Evolutionary conservation across 2,888 invertebrate genomes (phyloP).

Genomic region (Orchesellides sinensis): DNA sequence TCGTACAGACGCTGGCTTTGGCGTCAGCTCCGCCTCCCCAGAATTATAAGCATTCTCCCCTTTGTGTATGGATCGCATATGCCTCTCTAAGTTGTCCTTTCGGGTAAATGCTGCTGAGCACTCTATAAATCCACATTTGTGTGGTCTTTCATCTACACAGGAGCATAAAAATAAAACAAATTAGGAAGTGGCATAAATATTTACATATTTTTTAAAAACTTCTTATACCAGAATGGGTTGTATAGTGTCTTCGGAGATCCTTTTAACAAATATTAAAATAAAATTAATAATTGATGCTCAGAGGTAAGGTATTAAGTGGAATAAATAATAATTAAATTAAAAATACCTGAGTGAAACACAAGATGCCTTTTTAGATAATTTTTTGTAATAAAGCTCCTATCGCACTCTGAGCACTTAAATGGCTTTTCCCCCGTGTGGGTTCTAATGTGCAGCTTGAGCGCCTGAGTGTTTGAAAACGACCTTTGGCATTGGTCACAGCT

Average conservation of each 20-base stretch:
- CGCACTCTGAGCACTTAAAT: conserved; percentile 47
- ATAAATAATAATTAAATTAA: background rate
- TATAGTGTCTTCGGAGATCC: conserved; percentile 84
- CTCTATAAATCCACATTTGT: background rate
- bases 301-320: background rate
- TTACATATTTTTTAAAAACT: background rate
- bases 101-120: conserved; percentile 82
- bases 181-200: background rate
- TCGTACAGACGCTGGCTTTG: too few relatives aligned
- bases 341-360: conserved; percentile 79
- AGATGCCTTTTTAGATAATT: conserved; percentile 85
- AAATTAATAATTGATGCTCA: conserved; percentile 79
- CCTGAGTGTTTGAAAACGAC: background rate
- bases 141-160: background rate
- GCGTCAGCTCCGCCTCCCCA: too few relatives aligned
- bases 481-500: background rate
- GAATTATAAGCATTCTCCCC: too few relatives aligned
- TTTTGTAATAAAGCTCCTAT: conserved; percentile 74
- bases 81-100: conserved; percentile 84
- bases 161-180: background rate
- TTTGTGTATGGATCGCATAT: too few relatives aligned
- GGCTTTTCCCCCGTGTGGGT: conserved; percentile 79
- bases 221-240: conserved; percentile 82
- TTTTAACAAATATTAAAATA: conserved; percentile 82
- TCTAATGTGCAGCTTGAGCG: conserved; percentile 84